These are phyloP conservation scores for Acanthisitta chloris DNA, from an alignment of 2,113 vertebrate species.

Conservation along the genomic window DNA sequence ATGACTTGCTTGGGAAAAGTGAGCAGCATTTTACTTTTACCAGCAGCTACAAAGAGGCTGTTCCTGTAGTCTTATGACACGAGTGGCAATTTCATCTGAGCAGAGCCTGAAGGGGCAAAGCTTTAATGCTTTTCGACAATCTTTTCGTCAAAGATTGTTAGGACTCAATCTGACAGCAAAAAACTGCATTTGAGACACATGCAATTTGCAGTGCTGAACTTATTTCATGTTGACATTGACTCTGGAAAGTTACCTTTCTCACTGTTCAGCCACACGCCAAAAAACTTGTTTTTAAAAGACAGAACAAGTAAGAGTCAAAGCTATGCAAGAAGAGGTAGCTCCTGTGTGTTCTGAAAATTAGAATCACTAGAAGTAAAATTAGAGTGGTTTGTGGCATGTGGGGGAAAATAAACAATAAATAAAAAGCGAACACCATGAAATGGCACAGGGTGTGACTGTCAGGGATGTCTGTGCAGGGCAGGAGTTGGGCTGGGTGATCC, in stretches of 20 bases:
- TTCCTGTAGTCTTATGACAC: neutral
- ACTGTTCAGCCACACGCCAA: neutral
- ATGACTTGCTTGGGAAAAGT: neutral
- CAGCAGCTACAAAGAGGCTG: neutral
- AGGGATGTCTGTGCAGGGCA: no score
- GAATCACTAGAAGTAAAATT: neutral
- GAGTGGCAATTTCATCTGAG: conserved; percentile 18
- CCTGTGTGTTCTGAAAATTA: neutral
- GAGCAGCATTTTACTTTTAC: neutral
- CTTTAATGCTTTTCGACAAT: conserved; percentile 15
- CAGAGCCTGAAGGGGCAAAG: neutral
- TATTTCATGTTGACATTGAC: conserved; percentile 8
- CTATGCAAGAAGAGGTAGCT: neutral
- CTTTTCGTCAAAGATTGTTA: conserved; percentile 33
- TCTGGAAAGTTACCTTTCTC: neutral
- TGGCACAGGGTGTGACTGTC: no score
- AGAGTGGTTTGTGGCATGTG: neutral
- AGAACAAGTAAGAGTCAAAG: neutral
- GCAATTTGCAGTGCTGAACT: neutral
- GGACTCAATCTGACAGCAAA: conserved; percentile 12
- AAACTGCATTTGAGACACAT: neutral
- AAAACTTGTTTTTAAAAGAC: neutral
- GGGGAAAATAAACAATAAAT: neutral
- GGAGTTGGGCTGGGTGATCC: no score
- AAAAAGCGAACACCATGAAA: neutral